These are phyloP conservation scores for Leucosticte australis DNA, from an alignment of 2,113 vertebrate species.

Conservation along the genomic window DNA sequence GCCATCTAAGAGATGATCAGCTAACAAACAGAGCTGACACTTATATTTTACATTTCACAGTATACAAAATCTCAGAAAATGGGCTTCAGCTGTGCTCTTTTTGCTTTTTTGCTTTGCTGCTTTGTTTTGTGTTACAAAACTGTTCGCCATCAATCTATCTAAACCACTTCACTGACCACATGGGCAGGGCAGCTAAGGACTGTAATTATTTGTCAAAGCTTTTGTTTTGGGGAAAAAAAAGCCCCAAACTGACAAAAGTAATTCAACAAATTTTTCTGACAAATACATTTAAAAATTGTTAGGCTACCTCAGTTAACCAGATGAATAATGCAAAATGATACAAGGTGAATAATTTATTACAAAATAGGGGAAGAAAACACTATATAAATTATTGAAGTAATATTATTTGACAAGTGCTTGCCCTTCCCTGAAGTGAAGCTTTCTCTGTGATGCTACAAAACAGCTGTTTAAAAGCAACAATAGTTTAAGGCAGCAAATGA, in stretches of 20 bases:
- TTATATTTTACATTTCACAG: neutral
- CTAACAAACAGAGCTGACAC: neutral
- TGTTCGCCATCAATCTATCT: neutral
- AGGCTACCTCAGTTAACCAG: conserved; percentile 37
- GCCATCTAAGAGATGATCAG: neutral
- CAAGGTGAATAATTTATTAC: conserved; percentile 62
- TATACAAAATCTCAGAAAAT: neutral
- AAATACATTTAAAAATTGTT: conserved; percentile 49
- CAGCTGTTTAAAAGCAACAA: conserved; percentile 63
- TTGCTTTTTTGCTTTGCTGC: neutral
- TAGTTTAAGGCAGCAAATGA: conserved; percentile 49
- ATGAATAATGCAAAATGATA: conserved; percentile 58
- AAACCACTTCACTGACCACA: conserved; percentile 39
- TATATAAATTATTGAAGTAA: conserved; percentile 63
- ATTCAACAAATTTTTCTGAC: conserved; percentile 42
- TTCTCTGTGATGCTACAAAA: conserved; percentile 42
- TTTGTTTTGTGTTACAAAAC: conserved; percentile 1
- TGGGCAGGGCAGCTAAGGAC: neutral
- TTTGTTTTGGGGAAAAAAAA: neutral
- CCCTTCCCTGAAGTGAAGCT: conserved; percentile 51
- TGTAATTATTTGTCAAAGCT: conserved; percentile 34
- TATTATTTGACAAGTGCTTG: conserved; percentile 64
- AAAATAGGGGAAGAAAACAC: conserved; percentile 11
- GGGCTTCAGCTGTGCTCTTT: neutral
- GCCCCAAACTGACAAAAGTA: conserved; percentile 7